A percentile compares a stretch with the other conserved stretches of the same genome.
These are phyloP conservation scores for Cyprinodon variegatus DNA, from an alignment of 2,113 vertebrate genomes.

Conservation along the genomic window DNA sequence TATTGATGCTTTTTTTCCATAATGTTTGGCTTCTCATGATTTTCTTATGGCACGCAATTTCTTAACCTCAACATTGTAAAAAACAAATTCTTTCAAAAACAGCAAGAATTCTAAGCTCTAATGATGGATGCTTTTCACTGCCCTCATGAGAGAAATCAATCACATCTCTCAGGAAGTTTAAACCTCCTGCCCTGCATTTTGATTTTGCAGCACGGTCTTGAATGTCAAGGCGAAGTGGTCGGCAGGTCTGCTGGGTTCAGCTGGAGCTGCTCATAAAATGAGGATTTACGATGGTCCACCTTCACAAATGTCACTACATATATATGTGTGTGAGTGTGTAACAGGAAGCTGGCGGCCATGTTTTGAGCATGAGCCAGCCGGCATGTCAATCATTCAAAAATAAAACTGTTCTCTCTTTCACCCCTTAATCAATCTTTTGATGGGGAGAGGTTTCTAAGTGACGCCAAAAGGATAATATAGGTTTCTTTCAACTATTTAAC, in stretches of 20 bases:
- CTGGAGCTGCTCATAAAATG: constrained; percentile 34
- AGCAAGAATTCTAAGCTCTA: constrained; percentile 25
- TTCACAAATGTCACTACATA: constrained; percentile 49
- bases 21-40: too few species aligned
- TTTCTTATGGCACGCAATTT: background rate
- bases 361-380: constrained; percentile 14
- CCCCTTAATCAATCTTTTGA: background rate
- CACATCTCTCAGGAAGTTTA: constrained; percentile 23
- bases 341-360: constrained; percentile 17
- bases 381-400: constrained; percentile 31
- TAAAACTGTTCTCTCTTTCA: background rate
- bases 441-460: background rate
- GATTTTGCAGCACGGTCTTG: background rate
- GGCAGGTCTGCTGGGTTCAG: constrained; percentile 28
- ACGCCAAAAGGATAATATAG: too few species aligned
- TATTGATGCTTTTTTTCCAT: too few species aligned
- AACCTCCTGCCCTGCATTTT: background rate
- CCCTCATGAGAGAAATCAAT: constrained; percentile 50
- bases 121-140: constrained; percentile 38
- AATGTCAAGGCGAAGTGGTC: constrained; percentile 43
- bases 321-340: constrained; percentile 3
- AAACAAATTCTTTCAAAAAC: constrained; percentile 41
- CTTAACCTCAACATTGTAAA: constrained; percentile 35
- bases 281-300: constrained; percentile 50
- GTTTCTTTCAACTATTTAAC: background rate